These are phyloP conservation scores for Heteronetta atricapilla DNA, from an alignment of 2,113 vertebrate species.

Conservation along the genomic window DNA sequence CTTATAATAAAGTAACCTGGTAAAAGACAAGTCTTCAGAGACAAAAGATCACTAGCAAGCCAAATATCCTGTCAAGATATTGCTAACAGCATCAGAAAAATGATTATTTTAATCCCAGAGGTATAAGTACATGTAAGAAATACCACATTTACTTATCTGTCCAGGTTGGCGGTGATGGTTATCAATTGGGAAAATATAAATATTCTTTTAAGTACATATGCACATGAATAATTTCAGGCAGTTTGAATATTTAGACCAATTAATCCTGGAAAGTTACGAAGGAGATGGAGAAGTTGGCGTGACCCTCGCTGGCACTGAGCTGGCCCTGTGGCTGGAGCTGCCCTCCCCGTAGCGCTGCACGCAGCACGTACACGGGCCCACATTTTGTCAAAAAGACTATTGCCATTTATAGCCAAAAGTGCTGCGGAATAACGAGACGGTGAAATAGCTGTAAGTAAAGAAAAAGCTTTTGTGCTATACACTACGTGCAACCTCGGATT, in stretches of 20 bases:
- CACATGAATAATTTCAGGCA: not conserved
- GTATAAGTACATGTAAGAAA: not conserved
- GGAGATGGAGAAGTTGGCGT: not conserved
- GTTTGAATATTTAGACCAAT: not conserved
- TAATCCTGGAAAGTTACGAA: not conserved
- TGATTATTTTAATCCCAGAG: not conserved
- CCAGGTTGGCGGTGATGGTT: not conserved
- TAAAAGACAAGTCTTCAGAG: not conserved
- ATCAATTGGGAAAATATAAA: not conserved
- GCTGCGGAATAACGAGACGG: not conserved
- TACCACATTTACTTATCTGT: not conserved
- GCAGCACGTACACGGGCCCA: accelerated
- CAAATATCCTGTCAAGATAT: not conserved
- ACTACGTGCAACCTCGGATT: not conserved
- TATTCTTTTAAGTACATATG: not conserved
- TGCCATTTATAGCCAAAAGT: not conserved
- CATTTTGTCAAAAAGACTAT: not conserved
- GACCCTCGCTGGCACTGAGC: accelerated
- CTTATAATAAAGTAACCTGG: not conserved
- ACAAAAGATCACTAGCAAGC: not conserved
- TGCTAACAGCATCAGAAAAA: not conserved
- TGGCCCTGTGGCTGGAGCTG: not conserved
- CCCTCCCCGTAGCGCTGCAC: accelerated
- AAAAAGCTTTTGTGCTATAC: not conserved
- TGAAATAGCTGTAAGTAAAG: not conserved